Evolutionary conservation across 2,888 invertebrate species (phyloP).

Genomic region (Drosophila trichaetosa): DNA sequence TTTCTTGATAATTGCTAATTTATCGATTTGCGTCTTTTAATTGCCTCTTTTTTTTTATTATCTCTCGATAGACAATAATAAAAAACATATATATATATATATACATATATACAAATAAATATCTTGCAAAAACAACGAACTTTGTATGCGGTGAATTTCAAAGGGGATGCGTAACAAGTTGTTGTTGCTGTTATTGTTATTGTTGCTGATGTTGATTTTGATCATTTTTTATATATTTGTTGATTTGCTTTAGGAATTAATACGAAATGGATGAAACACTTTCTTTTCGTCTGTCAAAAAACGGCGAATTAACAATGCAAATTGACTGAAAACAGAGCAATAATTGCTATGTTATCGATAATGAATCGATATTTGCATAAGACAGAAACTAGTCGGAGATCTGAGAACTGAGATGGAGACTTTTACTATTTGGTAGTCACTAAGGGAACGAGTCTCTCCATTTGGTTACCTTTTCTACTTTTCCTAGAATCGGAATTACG

Average conservation of each 20-base stretch:
- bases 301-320: slow-evolving; percentile 54
- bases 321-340: slow-evolving; percentile 58
- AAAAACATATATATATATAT: not conserved
- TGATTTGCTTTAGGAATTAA: slow-evolving; percentile 60
- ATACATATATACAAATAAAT: slow-evolving; percentile 5
- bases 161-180: slow-evolving; percentile 56
- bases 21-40: slow-evolving; percentile 62
- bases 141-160: slow-evolving; percentile 51
- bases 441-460: not conserved
- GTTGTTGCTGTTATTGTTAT: slow-evolving; percentile 7
- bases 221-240: slow-evolving; percentile 31
- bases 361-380: slow-evolving; percentile 60
- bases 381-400: not conserved
- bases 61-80: slow-evolving; percentile 36
- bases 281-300: slow-evolving; percentile 45
- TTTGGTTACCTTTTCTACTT: not conserved
- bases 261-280: slow-evolving; percentile 48
- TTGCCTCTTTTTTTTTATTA: slow-evolving; percentile 52
- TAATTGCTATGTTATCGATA: slow-evolving; percentile 62
- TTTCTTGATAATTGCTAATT: slow-evolving; percentile 72
- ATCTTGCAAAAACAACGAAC: slow-evolving; percentile 21
- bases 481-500: not conserved
- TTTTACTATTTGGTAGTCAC: slow-evolving; percentile 5
- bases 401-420: not conserved
- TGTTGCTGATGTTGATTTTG: not conserved